Conservation (phyloP, 2,888 invertebrate genomes). For the Netelia fuscicornis region DNA sequence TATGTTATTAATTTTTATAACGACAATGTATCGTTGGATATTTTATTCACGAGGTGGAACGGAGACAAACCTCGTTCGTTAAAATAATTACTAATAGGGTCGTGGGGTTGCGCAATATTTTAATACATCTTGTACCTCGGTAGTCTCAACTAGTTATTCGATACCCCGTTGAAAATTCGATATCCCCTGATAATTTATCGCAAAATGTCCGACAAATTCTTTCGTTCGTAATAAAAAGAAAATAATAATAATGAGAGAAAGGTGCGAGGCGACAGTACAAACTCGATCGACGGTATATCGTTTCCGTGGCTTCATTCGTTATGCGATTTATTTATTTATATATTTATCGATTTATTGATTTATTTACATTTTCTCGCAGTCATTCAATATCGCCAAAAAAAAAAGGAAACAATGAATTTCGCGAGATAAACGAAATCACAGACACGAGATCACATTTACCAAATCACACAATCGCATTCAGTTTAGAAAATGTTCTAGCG, state of each 20-base stretch:
- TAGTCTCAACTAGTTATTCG: constrained; percentile 8
- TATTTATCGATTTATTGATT: not conserved
- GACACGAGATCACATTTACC: constrained; percentile 57
- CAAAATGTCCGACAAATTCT: not conserved
- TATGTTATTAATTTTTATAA: not conserved
- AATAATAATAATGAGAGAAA: not conserved
- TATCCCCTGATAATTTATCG: not conserved
- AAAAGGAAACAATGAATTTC: constrained; percentile 11
- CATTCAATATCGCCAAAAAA: not conserved
- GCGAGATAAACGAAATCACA: constrained; percentile 6
- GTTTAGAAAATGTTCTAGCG: constrained; percentile 50
- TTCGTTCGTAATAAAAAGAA: not conserved
- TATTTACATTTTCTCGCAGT: constrained; percentile 2
- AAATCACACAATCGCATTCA: constrained; percentile 53
- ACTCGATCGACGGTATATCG: constrained; percentile 47
- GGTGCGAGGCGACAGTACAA: not conserved
- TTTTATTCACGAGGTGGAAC: not conserved
- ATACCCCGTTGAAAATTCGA: constrained; percentile 14
- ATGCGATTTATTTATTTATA: constrained; percentile 15
- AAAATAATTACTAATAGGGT: constrained; percentile 4
- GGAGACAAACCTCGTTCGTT: not conserved
- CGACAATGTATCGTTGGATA: constrained; percentile 7
- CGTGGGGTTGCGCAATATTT: not conserved
- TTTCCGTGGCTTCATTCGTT: not conserved
- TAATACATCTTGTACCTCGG: not conserved